These are phyloP conservation scores for Leucoraja ocellata DNA, from an alignment of 2,797 vertebrate genomes.

Conservation along the genomic window DNA sequence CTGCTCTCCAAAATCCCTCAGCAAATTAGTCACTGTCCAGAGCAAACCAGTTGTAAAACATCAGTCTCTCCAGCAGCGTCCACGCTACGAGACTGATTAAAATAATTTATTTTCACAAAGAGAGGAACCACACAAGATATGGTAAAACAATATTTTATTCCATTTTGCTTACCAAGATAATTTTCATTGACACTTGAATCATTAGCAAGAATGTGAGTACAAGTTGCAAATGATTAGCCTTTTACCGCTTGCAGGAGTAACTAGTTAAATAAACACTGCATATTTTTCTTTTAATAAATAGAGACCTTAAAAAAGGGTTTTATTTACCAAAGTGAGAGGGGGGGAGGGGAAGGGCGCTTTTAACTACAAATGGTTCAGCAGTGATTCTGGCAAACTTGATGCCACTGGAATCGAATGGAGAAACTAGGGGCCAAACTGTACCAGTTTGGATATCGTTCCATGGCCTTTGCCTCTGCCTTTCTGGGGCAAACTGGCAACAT, in stretches of 20 bases:
- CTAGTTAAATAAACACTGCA: slow-evolving; percentile 34
- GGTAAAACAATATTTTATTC: slow-evolving; percentile 37
- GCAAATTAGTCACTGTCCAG: background rate
- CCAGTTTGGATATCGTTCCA: background rate
- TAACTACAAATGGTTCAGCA: background rate
- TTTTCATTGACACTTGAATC: slow-evolving; percentile 21
- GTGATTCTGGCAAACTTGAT: background rate
- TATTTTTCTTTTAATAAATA: slow-evolving; percentile 34
- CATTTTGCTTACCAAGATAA: slow-evolving; percentile 2
- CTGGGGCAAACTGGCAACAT: background rate
- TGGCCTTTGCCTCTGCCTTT: background rate
- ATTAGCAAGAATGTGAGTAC: slow-evolving; percentile 17
- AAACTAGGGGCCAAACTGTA: background rate
- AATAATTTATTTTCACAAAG: background rate
- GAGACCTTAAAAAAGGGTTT: background rate
- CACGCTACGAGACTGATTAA: background rate
- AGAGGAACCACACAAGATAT: background rate
- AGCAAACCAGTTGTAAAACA: background rate
- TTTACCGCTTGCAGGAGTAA: slow-evolving; percentile 24
- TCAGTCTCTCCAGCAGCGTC: background rate
- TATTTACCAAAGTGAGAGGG: background rate
- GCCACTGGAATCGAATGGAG: background rate
- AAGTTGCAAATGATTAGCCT: slow-evolving; percentile 13
- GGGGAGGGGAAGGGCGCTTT: background rate
- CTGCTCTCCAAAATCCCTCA: background rate